Evolutionary conservation across 2,888 invertebrate species (phyloP).

Genomic region (Hypsopygia costalis): DNA sequence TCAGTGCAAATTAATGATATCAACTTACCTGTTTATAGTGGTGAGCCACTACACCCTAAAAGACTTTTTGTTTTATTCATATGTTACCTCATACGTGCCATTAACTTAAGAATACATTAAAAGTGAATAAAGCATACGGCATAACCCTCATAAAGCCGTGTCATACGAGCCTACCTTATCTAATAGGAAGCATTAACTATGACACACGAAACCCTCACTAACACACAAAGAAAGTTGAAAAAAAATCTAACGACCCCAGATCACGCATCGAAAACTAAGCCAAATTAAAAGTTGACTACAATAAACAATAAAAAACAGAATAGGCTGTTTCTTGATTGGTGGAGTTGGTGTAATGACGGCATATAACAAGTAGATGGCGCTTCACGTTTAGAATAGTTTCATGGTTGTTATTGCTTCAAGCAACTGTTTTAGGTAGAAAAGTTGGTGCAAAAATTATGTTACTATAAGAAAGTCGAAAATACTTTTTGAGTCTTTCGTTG

Average conservation of each 20-base stretch:
- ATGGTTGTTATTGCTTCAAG: not conserved
- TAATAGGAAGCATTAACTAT: slow-evolving; percentile 65
- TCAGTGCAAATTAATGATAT: no score
- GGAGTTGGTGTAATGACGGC: slow-evolving; percentile 23
- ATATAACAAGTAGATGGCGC: not conserved
- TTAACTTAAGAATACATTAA: not conserved
- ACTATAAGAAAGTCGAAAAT: no score
- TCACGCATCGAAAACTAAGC: slow-evolving; percentile 73
- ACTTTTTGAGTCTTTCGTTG: no score
- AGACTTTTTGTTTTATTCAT: not conserved
- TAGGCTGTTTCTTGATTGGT: slow-evolving; percentile 46
- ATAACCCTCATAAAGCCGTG: slow-evolving; percentile 21
- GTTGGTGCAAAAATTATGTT: not conserved
- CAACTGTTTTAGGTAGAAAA: not conserved
- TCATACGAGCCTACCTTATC: slow-evolving; percentile 46
- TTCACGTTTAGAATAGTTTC: not conserved
- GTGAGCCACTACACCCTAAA: no score
- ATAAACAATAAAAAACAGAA: slow-evolving; percentile 74
- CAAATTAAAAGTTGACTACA: slow-evolving; percentile 77
- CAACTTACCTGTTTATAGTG: no score
- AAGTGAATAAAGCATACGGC: not conserved
- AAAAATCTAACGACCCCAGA: slow-evolving; percentile 61
- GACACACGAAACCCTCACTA: slow-evolving; percentile 62
- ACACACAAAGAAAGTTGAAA: slow-evolving; percentile 60
- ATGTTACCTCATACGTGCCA: not conserved